phyloP scores from a whole-genome alignment of 2,888 invertebrate species.

The Leptinotarsa rubiginosa region DNA sequence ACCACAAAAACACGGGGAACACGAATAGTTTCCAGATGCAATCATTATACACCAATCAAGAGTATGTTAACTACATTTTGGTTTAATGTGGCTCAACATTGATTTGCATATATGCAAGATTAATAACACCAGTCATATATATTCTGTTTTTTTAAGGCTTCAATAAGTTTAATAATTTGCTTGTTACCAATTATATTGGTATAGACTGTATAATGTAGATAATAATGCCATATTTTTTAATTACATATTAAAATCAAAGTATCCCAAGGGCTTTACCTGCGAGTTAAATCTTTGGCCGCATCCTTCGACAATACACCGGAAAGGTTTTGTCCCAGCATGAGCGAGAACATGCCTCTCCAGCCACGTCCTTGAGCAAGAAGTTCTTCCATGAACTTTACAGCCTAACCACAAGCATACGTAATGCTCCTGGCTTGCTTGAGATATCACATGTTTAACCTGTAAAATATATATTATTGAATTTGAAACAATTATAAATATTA shows the following conservation, averaged over 20 bases:
- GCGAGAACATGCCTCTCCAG: conserved; percentile 91
- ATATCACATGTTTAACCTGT: conserved; percentile 84
- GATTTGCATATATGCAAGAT: no score
- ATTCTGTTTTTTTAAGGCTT: no score
- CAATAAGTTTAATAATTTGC: no score
- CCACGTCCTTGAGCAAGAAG: conserved; percentile 93
- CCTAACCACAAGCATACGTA: conserved; percentile 93
- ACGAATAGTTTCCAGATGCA: no score
- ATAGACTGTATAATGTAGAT: no score
- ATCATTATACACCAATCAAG: no score
- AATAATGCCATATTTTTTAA: background rate
- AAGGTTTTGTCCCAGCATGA: conserved; percentile 93
- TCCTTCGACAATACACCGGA: conserved; percentile 94
- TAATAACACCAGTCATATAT: no score
- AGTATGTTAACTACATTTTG: no score
- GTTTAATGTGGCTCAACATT: no score
- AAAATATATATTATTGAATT: conserved; percentile 52
- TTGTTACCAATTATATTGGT: no score
- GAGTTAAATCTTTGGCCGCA: conserved; percentile 90
- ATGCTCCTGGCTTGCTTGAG: conserved; percentile 85
- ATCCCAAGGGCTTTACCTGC: conserved; percentile 72
- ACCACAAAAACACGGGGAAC: no score
- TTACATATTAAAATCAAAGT: background rate
- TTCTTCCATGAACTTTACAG: conserved; percentile 93
- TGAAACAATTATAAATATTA: background rate